These are phyloP conservation scores for Alethe diademata DNA, from an alignment of 2,113 vertebrate species.

Conservation along the genomic window DNA sequence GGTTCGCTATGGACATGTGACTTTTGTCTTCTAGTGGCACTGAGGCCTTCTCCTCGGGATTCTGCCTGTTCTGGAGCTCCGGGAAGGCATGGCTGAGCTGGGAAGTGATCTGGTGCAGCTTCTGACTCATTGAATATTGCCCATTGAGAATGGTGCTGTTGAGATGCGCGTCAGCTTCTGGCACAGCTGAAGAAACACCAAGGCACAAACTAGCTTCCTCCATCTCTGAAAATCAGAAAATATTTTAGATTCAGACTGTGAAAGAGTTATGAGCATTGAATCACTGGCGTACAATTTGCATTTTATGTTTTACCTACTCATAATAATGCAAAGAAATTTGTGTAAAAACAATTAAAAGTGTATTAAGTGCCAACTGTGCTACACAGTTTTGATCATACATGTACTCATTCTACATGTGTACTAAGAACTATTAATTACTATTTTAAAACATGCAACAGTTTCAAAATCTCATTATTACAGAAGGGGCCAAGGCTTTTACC, in stretches of 20 bases:
- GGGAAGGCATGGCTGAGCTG: constrained; percentile 97
- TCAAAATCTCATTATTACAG: constrained; percentile 57
- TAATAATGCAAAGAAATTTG: constrained; percentile 53
- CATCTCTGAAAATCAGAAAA: constrained; percentile 85
- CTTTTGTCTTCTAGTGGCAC: constrained; percentile 90
- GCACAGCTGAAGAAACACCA: constrained; percentile 91
- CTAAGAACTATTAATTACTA: constrained; percentile 57
- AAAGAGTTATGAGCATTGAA: not conserved
- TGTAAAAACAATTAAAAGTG: constrained; percentile 69
- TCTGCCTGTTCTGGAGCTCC: constrained; percentile 89
- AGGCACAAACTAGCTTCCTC: constrained; percentile 99
- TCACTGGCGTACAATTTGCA: not conserved
- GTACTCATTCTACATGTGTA: constrained; percentile 49
- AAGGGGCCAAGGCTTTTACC: constrained; percentile 12
- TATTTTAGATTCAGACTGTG: constrained; percentile 62
- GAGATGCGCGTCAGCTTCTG: constrained; percentile 90
- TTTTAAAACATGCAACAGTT: constrained; percentile 57
- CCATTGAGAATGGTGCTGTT: constrained; percentile 94
- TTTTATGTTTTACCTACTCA: constrained; percentile 48
- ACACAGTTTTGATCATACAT: constrained; percentile 39
- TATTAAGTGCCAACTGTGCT: constrained; percentile 74
- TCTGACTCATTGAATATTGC: constrained; percentile 98
- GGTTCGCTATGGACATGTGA: constrained; percentile 87
- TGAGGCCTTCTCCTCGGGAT: constrained; percentile 86
- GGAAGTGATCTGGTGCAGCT: constrained; percentile 94